Percentiles rank a stretch among this genome's conserved stretches.
Evolutionary conservation across 64 coral and sea anemone genomes (phyloP).

Genomic region (Exaiptasia diaphana): DNA sequence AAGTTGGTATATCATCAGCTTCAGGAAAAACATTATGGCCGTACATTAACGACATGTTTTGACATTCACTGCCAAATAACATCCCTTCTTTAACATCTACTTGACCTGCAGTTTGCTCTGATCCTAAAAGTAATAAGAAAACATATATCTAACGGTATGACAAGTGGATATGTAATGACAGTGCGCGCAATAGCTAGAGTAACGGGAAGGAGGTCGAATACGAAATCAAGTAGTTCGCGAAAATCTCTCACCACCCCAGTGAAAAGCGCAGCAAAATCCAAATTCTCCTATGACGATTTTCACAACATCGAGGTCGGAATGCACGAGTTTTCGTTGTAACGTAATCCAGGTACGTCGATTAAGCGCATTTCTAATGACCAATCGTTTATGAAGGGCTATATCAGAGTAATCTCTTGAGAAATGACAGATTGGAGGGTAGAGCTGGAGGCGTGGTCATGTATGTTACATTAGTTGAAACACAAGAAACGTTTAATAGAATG

Average conservation of each 20-base stretch:
- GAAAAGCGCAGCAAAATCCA: no score
- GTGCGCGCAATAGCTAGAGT: background rate
- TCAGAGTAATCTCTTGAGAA: no score
- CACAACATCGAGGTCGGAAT: no score
- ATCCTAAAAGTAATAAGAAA: slow-evolving; percentile 32
- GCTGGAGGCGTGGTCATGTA: no score
- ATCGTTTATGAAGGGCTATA: no score
- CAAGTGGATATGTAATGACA: background rate
- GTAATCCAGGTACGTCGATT: no score
- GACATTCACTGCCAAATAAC: slow-evolving; percentile 51
- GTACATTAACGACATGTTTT: background rate
- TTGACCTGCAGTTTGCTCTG: slow-evolving; percentile 45
- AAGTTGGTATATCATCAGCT: slow-evolving; percentile 41
- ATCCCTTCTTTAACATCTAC: slow-evolving; percentile 67
- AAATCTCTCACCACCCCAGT: background rate
- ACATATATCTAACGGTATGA: background rate
- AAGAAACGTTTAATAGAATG: no score
- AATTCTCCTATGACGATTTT: no score
- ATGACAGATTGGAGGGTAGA: no score
- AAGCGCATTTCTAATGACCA: no score
- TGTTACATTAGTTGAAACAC: no score
- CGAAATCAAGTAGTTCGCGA: background rate
- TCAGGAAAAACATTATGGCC: slow-evolving; percentile 67
- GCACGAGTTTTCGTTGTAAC: no score
- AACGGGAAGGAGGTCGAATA: background rate